Conservation (phyloP, 1,140 invertebrate species). For the Chironomus tepperi region DNA sequence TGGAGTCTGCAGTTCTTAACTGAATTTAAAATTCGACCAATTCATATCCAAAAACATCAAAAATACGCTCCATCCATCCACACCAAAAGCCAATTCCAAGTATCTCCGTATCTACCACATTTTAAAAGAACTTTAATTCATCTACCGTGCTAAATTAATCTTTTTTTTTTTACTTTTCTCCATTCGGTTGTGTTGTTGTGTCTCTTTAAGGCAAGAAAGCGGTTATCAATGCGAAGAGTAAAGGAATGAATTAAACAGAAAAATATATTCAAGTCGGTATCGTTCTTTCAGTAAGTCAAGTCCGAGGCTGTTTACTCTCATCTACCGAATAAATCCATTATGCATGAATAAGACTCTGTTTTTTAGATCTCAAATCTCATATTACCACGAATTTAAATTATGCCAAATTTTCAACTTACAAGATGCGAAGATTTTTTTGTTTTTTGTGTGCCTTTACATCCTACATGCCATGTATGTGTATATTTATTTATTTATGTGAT, state of each 20-base stretch:
- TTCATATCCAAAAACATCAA: too few species aligned
- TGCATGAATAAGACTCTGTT: not conserved
- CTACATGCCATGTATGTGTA: not conserved
- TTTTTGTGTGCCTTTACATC: not conserved
- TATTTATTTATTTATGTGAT: too few species aligned
- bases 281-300: too few species aligned
- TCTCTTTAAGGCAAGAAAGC: not conserved
- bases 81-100: too few species aligned
- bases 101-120: not conserved
- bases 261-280: too few species aligned
- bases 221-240: too few species aligned
- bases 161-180: not conserved
- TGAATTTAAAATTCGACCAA: too few species aligned
- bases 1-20: too few species aligned
- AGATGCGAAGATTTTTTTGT: not conserved
- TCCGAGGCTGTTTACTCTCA: not conserved
- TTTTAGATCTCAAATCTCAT: conserved; percentile 4
- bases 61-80: too few species aligned
- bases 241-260: too few species aligned
- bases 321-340: not conserved
- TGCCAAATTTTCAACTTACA: conserved; percentile 12
- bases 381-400: conserved; percentile 14
- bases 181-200: not conserved
- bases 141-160: conserved; percentile 8
- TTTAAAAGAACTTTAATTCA: not conserved